phyloP scores from a whole-genome alignment of 2,888 invertebrate genomes.

The Hedya salicella region DNA sequence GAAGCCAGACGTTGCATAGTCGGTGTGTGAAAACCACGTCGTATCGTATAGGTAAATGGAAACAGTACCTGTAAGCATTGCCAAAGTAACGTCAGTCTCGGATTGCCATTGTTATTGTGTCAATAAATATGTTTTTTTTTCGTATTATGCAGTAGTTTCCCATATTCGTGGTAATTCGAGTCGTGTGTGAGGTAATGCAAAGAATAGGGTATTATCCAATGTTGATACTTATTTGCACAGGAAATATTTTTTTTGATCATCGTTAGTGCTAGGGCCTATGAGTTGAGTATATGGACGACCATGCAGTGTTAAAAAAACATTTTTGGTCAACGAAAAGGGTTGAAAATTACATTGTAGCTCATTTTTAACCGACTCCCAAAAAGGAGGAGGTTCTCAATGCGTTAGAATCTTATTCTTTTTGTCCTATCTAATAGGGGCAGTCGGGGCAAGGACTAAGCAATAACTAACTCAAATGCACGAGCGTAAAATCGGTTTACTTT shows the following conservation, averaged over 20 bases:
- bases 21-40: background rate
- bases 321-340: no score
- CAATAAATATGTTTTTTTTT: constrained; percentile 64
- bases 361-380: no score
- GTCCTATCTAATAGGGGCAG: no score
- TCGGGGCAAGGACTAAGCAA: no score
- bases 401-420: no score
- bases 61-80: constrained; percentile 48
- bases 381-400: no score
- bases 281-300: no score
- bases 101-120: constrained; percentile 65
- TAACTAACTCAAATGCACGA: no score
- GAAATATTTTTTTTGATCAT: background rate
- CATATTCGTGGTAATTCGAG: constrained; percentile 62
- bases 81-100: constrained; percentile 53
- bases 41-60: constrained; percentile 46
- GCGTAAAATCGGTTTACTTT: no score
- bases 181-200: constrained; percentile 61
- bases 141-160: constrained; percentile 63
- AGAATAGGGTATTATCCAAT: constrained; percentile 75
- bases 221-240: constrained; percentile 48
- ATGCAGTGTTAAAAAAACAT: no score
- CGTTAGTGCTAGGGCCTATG: background rate
- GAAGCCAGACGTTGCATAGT: no score
- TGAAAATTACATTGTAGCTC: no score